Conservation (phyloP, 1,140 invertebrate genomes). For the Zaprionus davidi region DNA sequence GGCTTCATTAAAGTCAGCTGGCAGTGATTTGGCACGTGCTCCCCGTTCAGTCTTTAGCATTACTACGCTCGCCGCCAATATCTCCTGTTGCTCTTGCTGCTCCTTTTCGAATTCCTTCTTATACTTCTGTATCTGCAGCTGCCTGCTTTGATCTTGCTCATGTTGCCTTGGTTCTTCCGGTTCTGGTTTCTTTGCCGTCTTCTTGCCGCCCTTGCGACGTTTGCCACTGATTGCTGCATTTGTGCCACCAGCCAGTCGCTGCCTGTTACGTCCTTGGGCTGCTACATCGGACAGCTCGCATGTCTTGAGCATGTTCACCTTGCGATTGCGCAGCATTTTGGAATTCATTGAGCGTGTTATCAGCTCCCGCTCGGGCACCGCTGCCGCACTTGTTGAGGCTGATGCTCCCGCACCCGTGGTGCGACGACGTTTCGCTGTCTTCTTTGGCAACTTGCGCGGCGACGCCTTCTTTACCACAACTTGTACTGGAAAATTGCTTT, state of each 20-base stretch:
- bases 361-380: conserved; percentile 43
- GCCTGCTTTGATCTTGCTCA: no score
- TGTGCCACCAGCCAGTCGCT: conserved; percentile 51
- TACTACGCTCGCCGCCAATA: neutral
- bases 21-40: conserved; percentile 43
- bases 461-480: neutral
- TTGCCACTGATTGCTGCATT: conserved; percentile 4
- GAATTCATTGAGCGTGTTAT: conserved; percentile 71
- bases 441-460: conserved; percentile 10
- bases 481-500: neutral
- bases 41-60: neutral
- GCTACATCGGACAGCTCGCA: conserved; percentile 55
- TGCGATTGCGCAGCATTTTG: conserved; percentile 67
- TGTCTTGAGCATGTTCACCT: conserved; percentile 64
- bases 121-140: neutral
- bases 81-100: neutral
- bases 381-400: neutral
- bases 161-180: neutral
- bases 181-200: neutral
- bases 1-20: neutral
- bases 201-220: neutral
- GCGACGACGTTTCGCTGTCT: conserved; percentile 35
- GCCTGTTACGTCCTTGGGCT: conserved; percentile 33
- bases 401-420: conserved; percentile 27
- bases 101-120: neutral